Evolutionary conservation across 2,888 invertebrate genomes (phyloP).

Genomic region (Drosophila aldrichi): DNA sequence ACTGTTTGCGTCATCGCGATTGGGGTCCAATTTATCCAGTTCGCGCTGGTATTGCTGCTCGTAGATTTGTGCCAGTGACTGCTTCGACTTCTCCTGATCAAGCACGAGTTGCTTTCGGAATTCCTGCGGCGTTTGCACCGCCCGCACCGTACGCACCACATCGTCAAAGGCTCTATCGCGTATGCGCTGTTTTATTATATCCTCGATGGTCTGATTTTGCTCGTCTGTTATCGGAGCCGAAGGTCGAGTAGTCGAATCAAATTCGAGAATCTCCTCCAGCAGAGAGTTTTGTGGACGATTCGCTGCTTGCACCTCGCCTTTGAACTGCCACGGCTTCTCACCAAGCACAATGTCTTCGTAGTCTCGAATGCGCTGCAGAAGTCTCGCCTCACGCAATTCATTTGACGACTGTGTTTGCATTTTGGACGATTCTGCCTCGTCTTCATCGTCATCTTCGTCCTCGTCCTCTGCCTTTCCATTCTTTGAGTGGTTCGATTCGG

Average conservation of each 20-base stretch:
- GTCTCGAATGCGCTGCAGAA: conserved; percentile 89
- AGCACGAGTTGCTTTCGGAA: conserved; percentile 95
- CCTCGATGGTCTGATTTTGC: conserved; percentile 94
- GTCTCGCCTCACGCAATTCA: conserved; percentile 90
- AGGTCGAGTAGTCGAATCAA: conserved; percentile 93
- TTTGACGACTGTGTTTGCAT: conserved; percentile 87
- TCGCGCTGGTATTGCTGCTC: conserved; percentile 94
- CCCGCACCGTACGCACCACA: conserved; percentile 94
- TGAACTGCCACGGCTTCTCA: conserved; percentile 97
- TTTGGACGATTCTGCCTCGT: conserved; percentile 26
- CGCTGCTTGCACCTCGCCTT: conserved; percentile 93
- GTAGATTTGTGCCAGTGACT: conserved; percentile 96
- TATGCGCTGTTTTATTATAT: conserved; percentile 95
- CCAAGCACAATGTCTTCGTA: conserved; percentile 90
- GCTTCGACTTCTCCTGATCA: conserved; percentile 97
- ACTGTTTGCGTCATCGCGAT: conserved; percentile 85
- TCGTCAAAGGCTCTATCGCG: conserved; percentile 98
- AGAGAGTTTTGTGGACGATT: conserved; percentile 96
- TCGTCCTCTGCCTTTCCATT: conserved; percentile 29
- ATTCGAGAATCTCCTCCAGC: conserved; percentile 95
- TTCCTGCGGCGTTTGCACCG: conserved; percentile 92
- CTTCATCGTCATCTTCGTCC: conserved; percentile 38
- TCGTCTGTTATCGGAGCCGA: conserved; percentile 97
- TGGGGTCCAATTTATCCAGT: conserved; percentile 85
- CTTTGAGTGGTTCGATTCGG: conserved; percentile 48